Percentiles rank a stretch among this genome's conserved stretches.
Conservation (phyloP, 2,113 vertebrate genomes). For the Callithrix jacchus region DNA sequence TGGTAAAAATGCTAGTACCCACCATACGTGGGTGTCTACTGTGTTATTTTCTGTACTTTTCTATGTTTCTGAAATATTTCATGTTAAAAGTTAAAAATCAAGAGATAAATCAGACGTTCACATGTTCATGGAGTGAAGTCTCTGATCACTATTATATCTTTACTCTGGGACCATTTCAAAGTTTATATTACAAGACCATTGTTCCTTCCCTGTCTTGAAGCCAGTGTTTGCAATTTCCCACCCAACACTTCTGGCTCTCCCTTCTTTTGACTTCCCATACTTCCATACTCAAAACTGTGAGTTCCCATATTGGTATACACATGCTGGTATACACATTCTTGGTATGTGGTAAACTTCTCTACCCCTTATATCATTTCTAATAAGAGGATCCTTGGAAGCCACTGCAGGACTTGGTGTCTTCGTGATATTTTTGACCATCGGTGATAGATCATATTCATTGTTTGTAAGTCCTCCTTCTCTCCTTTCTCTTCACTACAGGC, state of each 20-base stretch:
- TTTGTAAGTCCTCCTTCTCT: neutral
- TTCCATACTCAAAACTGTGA: neutral
- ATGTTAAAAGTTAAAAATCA: neutral
- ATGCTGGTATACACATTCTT: neutral
- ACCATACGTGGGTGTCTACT: neutral
- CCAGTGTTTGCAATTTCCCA: too few relatives aligned
- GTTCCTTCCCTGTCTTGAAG: too few relatives aligned
- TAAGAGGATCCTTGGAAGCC: neutral
- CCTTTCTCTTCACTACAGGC: neutral
- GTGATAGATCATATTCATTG: neutral
- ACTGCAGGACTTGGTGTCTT: neutral
- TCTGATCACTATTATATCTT: neutral
- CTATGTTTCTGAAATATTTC: neutral
- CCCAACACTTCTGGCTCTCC: neutral
- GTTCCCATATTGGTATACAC: neutral
- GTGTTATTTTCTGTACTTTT: neutral
- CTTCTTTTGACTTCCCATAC: neutral
- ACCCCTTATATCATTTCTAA: neutral
- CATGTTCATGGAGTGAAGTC: neutral
- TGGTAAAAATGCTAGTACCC: neutral
- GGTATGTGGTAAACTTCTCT: neutral
- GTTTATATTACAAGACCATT: neutral
- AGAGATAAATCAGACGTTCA: neutral
- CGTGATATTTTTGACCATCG: neutral
- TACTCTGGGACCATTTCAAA: neutral